phyloP scores from a whole-genome alignment of 2,888 invertebrate genomes.

The Eupithecia vulgata region DNA sequence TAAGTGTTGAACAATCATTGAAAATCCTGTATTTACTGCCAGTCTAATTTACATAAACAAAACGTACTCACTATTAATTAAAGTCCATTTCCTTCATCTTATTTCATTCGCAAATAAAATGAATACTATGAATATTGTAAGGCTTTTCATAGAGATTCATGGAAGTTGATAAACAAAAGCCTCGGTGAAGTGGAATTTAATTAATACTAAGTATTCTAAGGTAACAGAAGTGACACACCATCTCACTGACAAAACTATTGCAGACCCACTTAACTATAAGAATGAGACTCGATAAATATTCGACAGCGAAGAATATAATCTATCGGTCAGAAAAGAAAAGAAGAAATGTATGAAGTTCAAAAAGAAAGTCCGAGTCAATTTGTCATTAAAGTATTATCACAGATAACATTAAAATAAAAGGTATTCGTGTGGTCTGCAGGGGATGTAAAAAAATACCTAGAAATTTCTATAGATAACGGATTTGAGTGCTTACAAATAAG shows the following conservation, averaged over 20 bases:
- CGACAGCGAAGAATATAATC: conserved; percentile 48
- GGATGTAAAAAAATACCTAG: conserved; percentile 54
- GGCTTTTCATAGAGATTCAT: background rate
- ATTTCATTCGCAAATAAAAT: background rate
- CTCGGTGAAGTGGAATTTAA: background rate
- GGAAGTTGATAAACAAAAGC: background rate
- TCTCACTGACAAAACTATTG: conserved; percentile 28
- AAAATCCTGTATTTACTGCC: conserved; percentile 61
- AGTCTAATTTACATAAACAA: conserved; percentile 63
- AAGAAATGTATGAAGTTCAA: conserved; percentile 46
- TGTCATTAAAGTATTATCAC: conserved; percentile 78
- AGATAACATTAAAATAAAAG: conserved; percentile 79
- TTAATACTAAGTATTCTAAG: background rate
- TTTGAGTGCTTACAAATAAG: conserved; percentile 47
- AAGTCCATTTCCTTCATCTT: conserved; percentile 7
- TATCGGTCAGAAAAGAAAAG: conserved; percentile 41
- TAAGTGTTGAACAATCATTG: conserved; percentile 60
- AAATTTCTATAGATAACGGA: conserved; percentile 43
- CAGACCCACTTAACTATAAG: conserved; percentile 41
- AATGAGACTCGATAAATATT: conserved; percentile 48
- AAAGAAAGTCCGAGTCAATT: conserved; percentile 56
- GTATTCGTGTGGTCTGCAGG: conserved; percentile 62
- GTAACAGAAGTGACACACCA: conserved; percentile 30
- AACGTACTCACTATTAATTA: conserved; percentile 19
- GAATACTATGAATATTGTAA: background rate